Percentiles rank a stretch among this genome's conserved stretches.
phyloP scores from a whole-genome alignment of 2,797 vertebrate genomes.

The Spatula clypeata region DNA sequence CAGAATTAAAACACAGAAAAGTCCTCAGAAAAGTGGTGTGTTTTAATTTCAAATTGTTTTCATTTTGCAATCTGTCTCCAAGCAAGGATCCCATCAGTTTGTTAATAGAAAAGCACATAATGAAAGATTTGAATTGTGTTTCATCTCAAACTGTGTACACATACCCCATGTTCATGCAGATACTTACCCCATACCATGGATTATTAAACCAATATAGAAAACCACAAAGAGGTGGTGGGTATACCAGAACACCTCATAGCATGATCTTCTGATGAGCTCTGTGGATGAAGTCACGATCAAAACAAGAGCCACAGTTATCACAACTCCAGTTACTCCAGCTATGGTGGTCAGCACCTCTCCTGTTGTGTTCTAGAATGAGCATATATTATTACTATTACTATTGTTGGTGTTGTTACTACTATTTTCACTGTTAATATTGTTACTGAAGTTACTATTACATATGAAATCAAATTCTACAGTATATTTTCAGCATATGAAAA shows the following conservation, averaged over 20 bases:
- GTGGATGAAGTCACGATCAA: conserved; percentile 87
- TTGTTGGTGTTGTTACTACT: background rate
- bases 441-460: background rate
- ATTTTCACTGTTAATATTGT: background rate
- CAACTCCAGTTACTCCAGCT: conserved; percentile 84
- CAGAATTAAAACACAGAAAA: background rate
- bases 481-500: background rate
- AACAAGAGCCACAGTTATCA: conserved; percentile 84
- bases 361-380: conserved; percentile 74
- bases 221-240: conserved; percentile 84
- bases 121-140: background rate
- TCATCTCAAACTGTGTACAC: background rate
- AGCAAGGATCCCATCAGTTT: background rate
- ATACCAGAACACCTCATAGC: conserved; percentile 88
- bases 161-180: background rate
- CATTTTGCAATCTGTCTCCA: background rate
- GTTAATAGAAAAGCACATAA: background rate
- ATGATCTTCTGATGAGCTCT: conserved; percentile 81
- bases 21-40: background rate
- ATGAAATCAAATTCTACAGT: background rate
- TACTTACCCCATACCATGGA: conserved; percentile 88
- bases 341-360: conserved; percentile 76
- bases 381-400: background rate
- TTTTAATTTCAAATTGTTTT: background rate
- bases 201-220: conserved; percentile 83